Conservation (phyloP, 2,113 vertebrate genomes). For the cattle (Bos taurus) region DNA sequence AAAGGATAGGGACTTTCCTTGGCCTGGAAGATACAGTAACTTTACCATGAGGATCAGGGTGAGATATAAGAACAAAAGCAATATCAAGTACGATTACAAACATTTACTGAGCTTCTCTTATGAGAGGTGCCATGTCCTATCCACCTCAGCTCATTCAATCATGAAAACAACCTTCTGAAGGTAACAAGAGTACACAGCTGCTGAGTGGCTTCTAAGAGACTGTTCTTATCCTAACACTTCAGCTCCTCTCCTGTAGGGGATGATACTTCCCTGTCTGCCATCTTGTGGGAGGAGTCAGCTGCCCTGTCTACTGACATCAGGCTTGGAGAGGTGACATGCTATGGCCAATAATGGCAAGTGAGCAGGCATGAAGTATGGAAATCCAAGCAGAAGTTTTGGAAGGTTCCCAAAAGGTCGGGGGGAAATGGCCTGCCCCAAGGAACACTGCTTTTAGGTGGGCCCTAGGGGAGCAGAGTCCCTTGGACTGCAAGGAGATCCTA, state of each 20-base stretch:
- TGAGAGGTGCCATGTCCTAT: accelerated
- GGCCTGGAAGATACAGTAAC: background rate
- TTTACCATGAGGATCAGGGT: background rate
- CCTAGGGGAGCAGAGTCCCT: background rate
- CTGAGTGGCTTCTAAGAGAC: background rate
- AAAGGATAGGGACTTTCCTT: background rate
- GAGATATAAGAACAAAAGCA: background rate
- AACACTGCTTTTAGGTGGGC: background rate
- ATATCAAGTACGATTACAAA: accelerated
- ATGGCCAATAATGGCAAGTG: too few relatives aligned
- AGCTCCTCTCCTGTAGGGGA: background rate
- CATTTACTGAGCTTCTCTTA: background rate
- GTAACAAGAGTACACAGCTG: background rate
- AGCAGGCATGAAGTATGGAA: background rate
- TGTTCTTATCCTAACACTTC: background rate
- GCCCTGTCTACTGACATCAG: too few relatives aligned
- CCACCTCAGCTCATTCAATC: background rate
- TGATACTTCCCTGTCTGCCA: accelerated
- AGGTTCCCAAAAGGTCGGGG: background rate
- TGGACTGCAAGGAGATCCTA: too few relatives aligned
- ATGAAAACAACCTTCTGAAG: background rate
- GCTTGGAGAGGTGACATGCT: background rate
- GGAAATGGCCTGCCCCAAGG: background rate
- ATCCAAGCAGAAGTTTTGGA: background rate
- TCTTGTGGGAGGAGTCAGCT: accelerated